Evolutionary conservation across 2,797 vertebrate genomes (phyloP), one percentile per base, ranked within the genome.

Genomic region (Phrynocephalus vlangalii): DNA sequence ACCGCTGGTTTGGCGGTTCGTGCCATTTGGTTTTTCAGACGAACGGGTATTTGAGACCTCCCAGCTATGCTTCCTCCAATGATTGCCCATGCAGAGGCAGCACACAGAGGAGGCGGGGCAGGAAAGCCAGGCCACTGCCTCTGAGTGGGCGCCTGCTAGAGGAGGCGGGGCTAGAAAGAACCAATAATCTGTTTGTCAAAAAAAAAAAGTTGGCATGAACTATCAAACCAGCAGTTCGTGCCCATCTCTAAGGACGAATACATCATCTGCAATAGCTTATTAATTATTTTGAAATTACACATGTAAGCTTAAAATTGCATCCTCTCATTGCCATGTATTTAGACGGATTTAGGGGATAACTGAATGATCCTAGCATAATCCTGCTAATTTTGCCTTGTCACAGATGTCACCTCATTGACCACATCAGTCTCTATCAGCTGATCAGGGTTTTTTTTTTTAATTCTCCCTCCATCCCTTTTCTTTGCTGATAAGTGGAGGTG

Each of bases 401-500:
- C 0, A 79, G 67, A 81, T 88, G 76, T 84, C 92, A 90, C 91
- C 92, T 73, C 76, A 79, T 67, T 60, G 11, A 91, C 91, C 82
- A 92, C 89, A 90, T 88, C 87, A 82, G n/a, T 83, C 22, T 83
- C 79, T 90, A 82, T 89, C 91, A 93, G 93, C 88, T 92, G 91
- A 93, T 77, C 92, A 86, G 28, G 56, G n/a, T n/a, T n/a, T 91
- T 94, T 95, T 70, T 84, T 90, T 91, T 92, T 91, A 88, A 90
- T 1, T 92, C 87, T 77, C 33, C 87, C 86, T 94, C 83, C 1
- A 91, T 93, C 92, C 91, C 91, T 3, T 30, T 63, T 22, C 22
- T 22, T 30, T 33, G 1, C 30, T 78, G 11, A 0, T 85, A 90
- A 79, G 90, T 18, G 5, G 91, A 93, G 82, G 63, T 83, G 52